A percentile compares a stretch with the other conserved stretches of the same genome.
Conservation (phyloP, 2,797 vertebrate genomes). For the Buceros bicornis region DNA sequence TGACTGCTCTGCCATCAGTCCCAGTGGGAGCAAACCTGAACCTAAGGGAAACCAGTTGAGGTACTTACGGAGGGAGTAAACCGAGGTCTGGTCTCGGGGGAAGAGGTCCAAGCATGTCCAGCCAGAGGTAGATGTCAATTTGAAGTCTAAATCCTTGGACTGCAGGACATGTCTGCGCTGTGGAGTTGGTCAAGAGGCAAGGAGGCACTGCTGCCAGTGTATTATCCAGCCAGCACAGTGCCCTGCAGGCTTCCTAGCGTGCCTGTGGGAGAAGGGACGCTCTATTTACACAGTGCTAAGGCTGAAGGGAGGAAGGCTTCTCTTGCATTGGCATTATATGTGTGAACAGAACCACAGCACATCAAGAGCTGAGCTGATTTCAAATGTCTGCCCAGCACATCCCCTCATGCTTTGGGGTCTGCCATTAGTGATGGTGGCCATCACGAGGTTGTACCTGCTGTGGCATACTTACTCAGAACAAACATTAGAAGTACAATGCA, state of each 20-base stretch:
- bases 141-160: not conserved
- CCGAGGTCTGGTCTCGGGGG: not conserved
- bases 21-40: not conserved
- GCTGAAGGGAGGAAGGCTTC: not conserved
- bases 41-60: not conserved
- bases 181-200: not conserved
- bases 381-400: not conserved
- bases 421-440: not conserved
- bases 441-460: rapidly evolving
- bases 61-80: not conserved
- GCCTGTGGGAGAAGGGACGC: not conserved
- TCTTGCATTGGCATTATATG: not conserved
- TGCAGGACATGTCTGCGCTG: not conserved
- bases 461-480: not conserved
- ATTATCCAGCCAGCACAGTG: not conserved
- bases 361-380: not conserved
- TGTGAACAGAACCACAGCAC: not conserved
- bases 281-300: not conserved
- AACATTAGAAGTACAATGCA: not conserved
- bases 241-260: not conserved
- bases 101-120: not conserved
- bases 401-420: not conserved
- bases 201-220: not conserved
- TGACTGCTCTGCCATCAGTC: not conserved
- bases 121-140: not conserved